Base-by-base conservation (phyloP, 64 coral and sea anemone genomes). In the Orbicella faveolata region DNA sequence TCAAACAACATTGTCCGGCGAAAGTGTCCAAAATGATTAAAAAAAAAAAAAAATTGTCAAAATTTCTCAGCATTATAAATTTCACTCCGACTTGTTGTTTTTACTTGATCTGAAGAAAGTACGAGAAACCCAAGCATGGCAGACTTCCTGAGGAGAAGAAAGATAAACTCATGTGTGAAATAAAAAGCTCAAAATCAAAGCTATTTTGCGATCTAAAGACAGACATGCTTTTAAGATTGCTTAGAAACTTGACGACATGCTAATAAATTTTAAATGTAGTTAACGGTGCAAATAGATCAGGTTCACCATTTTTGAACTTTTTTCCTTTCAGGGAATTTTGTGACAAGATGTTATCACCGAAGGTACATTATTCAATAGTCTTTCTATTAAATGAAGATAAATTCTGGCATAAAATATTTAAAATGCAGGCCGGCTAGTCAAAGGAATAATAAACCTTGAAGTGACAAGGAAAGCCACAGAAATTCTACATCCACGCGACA, bases 361-460 rank as follows among this genome's bases (percentile, higher is more conserved):
- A 44, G 41, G 75, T 52, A 13, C 37, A 78, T 78, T 52, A 44
- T 53, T 51, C 39, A 78, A 34, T 78, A 52, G 75, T 78, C 19
- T 75, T 14, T 36, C 39, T 78, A 20, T 78, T 75, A 52, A 78
- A 78, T 78, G 75, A 78, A 78, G 44, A 78, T 51, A 78, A 52
- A 78, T 78, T 78, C 12, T 78, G 19, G 20, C 75, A 78, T 52
- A 23, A 78, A 78, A 78, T 78, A 48, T 78, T 78, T 21, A 78
- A 44, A 52, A 78, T 52, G 20, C 19, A 52, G 39, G 36, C 18
- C 36, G 75, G 37, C 35, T 78, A 23, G 37, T 9, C 19, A 52
- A 20, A 78, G 19, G 51, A 44, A 44, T 75, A 75, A 52, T 52
- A 70, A 26, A 70, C 21, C n/a, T 25, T 70, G 21, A 70, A 70